Conservation (phyloP, 2,797 vertebrate species). For the Tinamus major region DNA sequence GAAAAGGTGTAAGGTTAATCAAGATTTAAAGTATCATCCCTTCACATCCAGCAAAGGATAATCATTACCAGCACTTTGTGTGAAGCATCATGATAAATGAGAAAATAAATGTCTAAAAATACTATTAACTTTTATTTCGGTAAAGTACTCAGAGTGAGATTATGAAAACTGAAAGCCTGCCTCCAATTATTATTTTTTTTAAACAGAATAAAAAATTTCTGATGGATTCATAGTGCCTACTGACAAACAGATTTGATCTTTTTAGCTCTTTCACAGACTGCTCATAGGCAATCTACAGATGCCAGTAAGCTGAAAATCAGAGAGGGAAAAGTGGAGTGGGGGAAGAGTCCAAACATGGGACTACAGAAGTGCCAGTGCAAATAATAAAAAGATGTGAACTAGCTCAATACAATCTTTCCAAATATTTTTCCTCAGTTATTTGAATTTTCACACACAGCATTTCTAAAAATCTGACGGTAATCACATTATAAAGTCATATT, state of each 20-base stretch:
- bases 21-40: neutral
- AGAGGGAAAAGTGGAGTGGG: neutral
- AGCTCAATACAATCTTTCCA: neutral
- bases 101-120: neutral
- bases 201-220: neutral
- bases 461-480: neutral
- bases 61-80: accelerated
- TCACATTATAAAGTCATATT: neutral
- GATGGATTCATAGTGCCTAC: neutral
- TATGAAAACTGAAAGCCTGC: neutral
- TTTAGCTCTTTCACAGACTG: neutral
- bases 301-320: neutral
- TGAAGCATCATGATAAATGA: neutral
- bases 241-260: neutral
- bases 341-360: accelerated
- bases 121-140: neutral
- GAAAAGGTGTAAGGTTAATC: neutral
- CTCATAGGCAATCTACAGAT: neutral
- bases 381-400: neutral
- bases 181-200: neutral
- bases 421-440: neutral
- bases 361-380: neutral
- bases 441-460: neutral
- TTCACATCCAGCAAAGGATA: neutral
- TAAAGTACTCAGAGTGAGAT: neutral